Conservation (phyloP, 2,888 invertebrate genomes). For the Erebia ligea region DNA sequence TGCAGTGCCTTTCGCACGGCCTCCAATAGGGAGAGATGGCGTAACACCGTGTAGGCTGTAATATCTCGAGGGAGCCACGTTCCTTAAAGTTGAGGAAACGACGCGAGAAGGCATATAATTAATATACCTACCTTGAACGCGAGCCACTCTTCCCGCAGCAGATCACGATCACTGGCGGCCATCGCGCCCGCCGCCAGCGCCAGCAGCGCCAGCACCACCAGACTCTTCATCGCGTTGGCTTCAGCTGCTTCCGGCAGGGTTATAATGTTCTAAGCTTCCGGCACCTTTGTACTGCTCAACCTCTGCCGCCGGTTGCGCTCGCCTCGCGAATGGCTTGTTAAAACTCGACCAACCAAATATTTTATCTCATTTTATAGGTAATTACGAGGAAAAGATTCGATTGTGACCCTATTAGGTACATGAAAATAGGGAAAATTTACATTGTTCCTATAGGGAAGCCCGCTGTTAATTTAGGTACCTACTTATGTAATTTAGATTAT, state of each 20-base stretch:
- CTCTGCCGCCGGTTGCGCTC: not conserved
- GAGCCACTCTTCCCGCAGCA: constrained; percentile 90
- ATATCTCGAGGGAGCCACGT: too few relatives aligned
- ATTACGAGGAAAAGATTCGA: not conserved
- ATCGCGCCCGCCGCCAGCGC: constrained; percentile 78
- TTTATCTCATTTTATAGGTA: not conserved
- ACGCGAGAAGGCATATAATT: too few relatives aligned
- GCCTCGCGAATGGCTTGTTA: not conserved
- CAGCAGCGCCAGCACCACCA: constrained; percentile 60
- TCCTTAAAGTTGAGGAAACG: too few relatives aligned
- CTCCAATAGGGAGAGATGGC: too few relatives aligned
- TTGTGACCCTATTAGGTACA: not conserved
- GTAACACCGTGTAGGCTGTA: too few relatives aligned
- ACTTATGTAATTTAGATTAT: not conserved
- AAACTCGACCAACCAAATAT: not conserved
- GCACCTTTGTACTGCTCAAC: not conserved
- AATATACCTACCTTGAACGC: constrained; percentile 90
- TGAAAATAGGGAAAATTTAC: not conserved
- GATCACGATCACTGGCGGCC: constrained; percentile 87
- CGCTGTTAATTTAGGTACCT: not conserved
- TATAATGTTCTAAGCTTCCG: too few relatives aligned
- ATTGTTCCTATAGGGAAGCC: not conserved
- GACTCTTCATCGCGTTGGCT: constrained; percentile 56
- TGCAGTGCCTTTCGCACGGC: too few relatives aligned
- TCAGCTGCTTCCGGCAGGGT: too few relatives aligned